A percentile compares a stretch with the other conserved stretches of the same genome.
Evolutionary conservation across 2,113 vertebrate genomes (phyloP).

Genomic region (Pluvialis apricaria): DNA sequence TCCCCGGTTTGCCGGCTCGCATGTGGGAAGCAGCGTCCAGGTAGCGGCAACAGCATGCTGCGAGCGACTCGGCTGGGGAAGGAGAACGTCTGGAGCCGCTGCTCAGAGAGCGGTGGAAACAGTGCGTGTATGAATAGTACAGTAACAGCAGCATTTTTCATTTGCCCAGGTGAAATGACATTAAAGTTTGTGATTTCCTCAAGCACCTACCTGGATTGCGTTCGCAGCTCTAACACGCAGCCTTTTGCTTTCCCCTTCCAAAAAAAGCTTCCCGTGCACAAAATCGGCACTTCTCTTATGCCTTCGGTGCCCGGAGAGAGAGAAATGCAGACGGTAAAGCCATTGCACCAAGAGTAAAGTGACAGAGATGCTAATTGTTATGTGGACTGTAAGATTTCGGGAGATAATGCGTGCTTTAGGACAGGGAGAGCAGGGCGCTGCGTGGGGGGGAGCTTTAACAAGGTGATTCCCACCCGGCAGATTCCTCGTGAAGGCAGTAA

Average conservation of each 20-base stretch:
- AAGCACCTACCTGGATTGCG: background rate
- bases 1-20: background rate
- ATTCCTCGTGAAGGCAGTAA: fast-evolving
- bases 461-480: background rate
- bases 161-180: background rate
- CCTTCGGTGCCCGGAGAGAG: background rate
- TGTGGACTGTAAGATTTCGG: background rate
- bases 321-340: background rate
- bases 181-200: background rate
- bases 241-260: background rate
- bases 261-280: background rate
- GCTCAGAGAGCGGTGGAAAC: fast-evolving
- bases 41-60: background rate
- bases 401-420: fast-evolving
- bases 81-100: background rate
- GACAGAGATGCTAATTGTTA: background rate
- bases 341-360: fast-evolving
- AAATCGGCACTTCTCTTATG: fast-evolving
- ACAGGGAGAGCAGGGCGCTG: background rate
- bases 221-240: background rate
- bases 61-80: background rate
- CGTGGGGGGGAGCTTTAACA: background rate
- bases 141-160: fast-evolving
- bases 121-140: fast-evolving
- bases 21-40: background rate